Evolutionary conservation across 2,797 vertebrate genomes (phyloP), one percentile per base, ranked within the genome.

Genomic region (Scarus forsteni): DNA sequence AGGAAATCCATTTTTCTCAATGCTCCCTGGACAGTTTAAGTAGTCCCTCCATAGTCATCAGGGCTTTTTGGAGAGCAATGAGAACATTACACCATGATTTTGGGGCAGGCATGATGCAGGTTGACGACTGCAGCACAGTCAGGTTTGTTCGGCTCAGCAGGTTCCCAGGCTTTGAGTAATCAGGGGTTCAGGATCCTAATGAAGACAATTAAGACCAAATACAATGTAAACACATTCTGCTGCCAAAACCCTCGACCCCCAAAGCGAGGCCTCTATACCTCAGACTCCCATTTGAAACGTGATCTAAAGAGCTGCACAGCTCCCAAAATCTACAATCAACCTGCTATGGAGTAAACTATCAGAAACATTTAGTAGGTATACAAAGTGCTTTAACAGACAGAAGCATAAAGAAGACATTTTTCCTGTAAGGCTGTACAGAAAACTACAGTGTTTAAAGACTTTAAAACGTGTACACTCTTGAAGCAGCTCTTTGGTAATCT

Each of bases 161-260:
- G 86, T 80, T 80, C 77, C 81, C 70, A 48, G 73, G 75, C 69
- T 86, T 78, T 83, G 84, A 89, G 81, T 88, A 90, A 88, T 89
- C 83, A 81, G 84, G 85, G 87, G 87, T 91, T 84, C 78, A 87
- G 90, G 84, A 88, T 82, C 86, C 70, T 91, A 88, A 93, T 90
- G 90, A 92, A 83, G 69, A 91, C 88, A 92, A 94, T 94, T 92
- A 93, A 87, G 81, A 75, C 85, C 74, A 77, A 81, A 92, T 92
- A 89, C 86, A 88, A 88, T 86, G 84, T 92, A 81, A 86, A 92
- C 85, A 89, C 76, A 69, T 60, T 82, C 60, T 66, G 82, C 79
- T 90, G 90, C 90, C 77, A 88, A 89, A 89, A 88, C 71, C 83
- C 59, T 59, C 78, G 84, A 85, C 85, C 86, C 89, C 86, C 43